Evolutionary conservation across 1,140 invertebrate species (phyloP).

Genomic region (Procambarus clarkii): DNA sequence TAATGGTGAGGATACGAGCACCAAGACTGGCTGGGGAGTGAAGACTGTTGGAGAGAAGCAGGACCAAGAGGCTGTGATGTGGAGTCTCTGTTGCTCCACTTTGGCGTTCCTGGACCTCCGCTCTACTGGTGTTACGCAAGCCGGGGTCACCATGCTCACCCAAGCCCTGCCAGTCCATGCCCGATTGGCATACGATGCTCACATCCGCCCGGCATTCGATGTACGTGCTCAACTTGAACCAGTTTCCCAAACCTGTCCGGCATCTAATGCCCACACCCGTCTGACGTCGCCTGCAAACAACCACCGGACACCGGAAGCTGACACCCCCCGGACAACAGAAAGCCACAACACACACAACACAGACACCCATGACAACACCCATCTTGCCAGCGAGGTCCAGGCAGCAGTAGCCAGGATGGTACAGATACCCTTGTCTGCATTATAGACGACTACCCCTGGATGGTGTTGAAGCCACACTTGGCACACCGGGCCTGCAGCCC

Average conservation of each 20-base stretch:
- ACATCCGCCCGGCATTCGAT: background rate
- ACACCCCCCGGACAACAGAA: background rate
- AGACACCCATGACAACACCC: too few species aligned
- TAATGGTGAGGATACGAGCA: background rate
- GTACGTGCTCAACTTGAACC: too few species aligned
- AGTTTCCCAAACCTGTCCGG: too few species aligned
- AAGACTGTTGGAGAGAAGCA: background rate
- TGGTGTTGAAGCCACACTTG: too few species aligned
- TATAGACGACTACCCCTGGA: too few species aligned
- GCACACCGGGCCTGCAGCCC: too few species aligned
- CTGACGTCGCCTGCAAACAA: too few species aligned
- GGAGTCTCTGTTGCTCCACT: constrained; percentile 21
- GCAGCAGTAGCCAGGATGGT: too few species aligned
- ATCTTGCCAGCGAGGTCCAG: too few species aligned
- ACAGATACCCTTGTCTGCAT: too few species aligned
- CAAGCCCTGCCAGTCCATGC: constrained; percentile 26
- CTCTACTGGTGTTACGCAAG: constrained; percentile 29
- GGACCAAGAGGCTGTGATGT: background rate
- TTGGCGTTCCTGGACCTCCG: constrained; percentile 21
- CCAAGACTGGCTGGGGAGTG: background rate
- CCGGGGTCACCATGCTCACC: constrained; percentile 21
- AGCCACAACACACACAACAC: too few species aligned
- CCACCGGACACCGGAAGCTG: background rate
- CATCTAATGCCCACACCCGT: too few species aligned
- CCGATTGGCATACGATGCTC: constrained; percentile 16